These are phyloP conservation scores for Slavum lentiscoides DNA, from an alignment of 2,888 invertebrate species.

Conservation along the genomic window DNA sequence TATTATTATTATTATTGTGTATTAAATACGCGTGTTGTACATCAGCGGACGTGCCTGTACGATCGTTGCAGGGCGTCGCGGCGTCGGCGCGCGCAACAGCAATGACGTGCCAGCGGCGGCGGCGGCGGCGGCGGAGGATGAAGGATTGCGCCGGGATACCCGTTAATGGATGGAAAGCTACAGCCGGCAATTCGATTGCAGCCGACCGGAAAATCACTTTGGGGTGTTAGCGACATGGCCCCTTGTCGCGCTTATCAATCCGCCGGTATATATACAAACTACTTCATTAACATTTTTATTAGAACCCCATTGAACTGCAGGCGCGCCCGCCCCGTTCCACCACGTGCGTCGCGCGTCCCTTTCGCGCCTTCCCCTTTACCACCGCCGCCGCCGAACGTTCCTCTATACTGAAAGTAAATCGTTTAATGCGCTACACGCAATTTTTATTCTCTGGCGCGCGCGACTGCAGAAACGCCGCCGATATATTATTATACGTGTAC, in stretches of 20 bases:
- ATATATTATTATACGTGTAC: neutral
- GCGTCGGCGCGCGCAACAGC: neutral
- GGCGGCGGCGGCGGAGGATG: constrained; percentile 28
- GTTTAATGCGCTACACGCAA: constrained; percentile 45
- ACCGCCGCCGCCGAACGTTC: neutral
- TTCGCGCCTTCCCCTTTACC: neutral
- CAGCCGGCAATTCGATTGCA: constrained; percentile 54
- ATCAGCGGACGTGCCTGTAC: too few species aligned
- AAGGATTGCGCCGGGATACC: constrained; percentile 52
- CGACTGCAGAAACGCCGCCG: neutral
- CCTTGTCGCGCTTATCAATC: constrained; percentile 53
- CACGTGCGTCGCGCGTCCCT: too few species aligned
- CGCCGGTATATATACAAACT: constrained; percentile 43
- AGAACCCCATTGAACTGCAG: constrained; percentile 49
- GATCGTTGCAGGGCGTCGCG: neutral
- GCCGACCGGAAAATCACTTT: constrained; percentile 53
- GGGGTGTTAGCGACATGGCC: constrained; percentile 53
- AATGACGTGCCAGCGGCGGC: neutral
- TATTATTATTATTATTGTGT: too few species aligned
- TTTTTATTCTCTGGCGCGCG: constrained; percentile 7
- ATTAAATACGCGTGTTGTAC: too few species aligned
- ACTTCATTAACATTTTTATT: constrained; percentile 54
- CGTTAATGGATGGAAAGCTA: constrained; percentile 54
- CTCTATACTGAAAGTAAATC: constrained; percentile 34
- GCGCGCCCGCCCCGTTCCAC: too few species aligned